phyloP scores from a whole-genome alignment of 2,888 invertebrate genomes.

The Lottia gigantea region DNA sequence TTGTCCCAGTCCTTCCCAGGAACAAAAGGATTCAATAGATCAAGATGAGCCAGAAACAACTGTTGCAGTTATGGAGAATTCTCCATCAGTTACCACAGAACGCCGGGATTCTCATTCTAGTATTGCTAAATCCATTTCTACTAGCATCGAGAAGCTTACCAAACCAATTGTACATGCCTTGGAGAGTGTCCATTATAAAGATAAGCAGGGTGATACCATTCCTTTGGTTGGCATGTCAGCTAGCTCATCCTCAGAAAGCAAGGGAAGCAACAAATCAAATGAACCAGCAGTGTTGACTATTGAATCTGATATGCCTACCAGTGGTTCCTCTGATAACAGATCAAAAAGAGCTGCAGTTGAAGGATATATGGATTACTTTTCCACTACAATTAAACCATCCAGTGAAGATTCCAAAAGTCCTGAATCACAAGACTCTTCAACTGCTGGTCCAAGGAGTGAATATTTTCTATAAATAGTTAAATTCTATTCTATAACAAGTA shows the following conservation, averaged over 20 bases:
- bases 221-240: background rate
- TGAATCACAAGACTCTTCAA: too few relatives aligned
- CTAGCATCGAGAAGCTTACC: constrained; percentile 29
- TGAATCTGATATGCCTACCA: background rate
- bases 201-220: background rate
- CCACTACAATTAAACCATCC: too few relatives aligned
- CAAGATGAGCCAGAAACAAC: constrained; percentile 11
- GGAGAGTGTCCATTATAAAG: constrained; percentile 13
- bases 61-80: constrained; percentile 1
- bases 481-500: too few relatives aligned
- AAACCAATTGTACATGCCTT: constrained; percentile 26
- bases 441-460: too few relatives aligned
- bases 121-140: constrained; percentile 19
- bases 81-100: background rate
- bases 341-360: too few relatives aligned
- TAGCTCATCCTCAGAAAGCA: background rate
- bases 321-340: too few relatives aligned
- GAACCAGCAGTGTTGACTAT: background rate
- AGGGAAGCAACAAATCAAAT: background rate
- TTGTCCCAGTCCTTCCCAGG: background rate
- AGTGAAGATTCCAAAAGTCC: too few relatives aligned
- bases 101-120: background rate
- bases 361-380: too few relatives aligned
- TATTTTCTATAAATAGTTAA: too few relatives aligned
- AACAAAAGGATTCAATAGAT: constrained; percentile 5